Percentiles rank a stretch among this genome's conserved stretches.
Conservation (phyloP, 2,113 vertebrate species). For the Ramphastos sulfuratus region DNA sequence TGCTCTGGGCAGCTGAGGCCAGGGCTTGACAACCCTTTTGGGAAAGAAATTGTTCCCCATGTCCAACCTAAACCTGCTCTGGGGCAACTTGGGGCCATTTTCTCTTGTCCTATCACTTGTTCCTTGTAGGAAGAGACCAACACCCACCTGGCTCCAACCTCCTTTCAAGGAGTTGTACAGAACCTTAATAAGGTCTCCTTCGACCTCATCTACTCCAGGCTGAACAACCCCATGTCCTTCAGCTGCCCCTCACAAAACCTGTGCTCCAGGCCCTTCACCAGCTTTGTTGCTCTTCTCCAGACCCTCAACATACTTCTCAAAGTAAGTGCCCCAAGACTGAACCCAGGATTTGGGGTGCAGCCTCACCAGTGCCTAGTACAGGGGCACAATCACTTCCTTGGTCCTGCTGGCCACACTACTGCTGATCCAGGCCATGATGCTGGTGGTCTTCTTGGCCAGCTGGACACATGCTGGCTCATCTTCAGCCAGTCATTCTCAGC, state of each 20-base stretch:
- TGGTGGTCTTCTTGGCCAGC: not conserved
- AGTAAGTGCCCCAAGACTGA: not conserved
- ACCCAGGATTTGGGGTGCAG: not conserved
- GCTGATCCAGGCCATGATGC: not conserved
- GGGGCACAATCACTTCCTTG: not conserved
- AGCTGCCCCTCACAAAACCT: not conserved
- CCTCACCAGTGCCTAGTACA: no score
- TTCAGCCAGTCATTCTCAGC: fast-evolving
- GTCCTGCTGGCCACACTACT: not conserved
- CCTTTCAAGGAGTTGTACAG: no score
- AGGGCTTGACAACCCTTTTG: no score
- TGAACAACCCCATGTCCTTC: not conserved
- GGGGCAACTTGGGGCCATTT: no score
- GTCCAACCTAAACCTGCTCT: no score
- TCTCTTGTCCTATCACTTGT: no score
- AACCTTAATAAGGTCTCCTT: no score
- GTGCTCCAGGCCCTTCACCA: not conserved
- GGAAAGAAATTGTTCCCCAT: no score
- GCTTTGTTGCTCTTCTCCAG: not conserved
- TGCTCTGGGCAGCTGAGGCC: no score
- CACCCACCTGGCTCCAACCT: no score
- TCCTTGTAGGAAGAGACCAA: no score
- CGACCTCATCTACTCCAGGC: not conserved
- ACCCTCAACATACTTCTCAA: not conserved
- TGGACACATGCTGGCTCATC: not conserved